phyloP scores from a whole-genome alignment of 2,797 vertebrate species.

The Gymnodraco acuticeps region DNA sequence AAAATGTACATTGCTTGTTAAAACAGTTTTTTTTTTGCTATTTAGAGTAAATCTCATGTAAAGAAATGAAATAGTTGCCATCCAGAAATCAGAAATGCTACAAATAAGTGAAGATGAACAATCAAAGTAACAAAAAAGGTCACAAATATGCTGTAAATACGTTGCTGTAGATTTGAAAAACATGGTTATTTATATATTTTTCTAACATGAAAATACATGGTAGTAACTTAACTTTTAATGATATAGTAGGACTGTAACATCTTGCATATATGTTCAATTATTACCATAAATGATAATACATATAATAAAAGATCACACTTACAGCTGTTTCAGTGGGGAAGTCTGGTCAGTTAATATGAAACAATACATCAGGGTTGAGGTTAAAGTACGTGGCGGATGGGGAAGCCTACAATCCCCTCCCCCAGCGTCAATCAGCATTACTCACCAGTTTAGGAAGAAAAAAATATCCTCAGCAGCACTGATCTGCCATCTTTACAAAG shows the following conservation, averaged over 20 bases:
- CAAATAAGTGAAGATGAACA: not conserved
- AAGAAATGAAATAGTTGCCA: not conserved
- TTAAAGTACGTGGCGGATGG: not conserved
- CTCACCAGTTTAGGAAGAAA: not conserved
- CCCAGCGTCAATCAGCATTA: not conserved
- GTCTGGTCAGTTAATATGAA: not conserved
- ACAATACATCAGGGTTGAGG: not conserved
- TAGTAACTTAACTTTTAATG: not conserved
- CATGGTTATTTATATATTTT: not conserved
- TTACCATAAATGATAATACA: not conserved
- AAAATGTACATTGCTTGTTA: not conserved
- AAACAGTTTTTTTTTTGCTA: not conserved
- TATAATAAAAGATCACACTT: conserved; percentile 1
- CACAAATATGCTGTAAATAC: not conserved
- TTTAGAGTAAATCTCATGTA: not conserved
- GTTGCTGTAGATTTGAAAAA: not conserved
- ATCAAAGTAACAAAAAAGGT: not conserved
- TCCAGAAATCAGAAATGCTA: not conserved
- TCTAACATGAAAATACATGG: not conserved
- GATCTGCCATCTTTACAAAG: not conserved
- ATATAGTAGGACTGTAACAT: not conserved
- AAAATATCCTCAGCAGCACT: not conserved
- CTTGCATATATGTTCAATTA: not conserved
- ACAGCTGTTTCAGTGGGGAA: not conserved
- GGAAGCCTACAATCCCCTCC: not conserved